These are phyloP conservation scores for Cotesia congregata DNA, from an alignment of 2,888 invertebrate species.

Conservation along the genomic window DNA sequence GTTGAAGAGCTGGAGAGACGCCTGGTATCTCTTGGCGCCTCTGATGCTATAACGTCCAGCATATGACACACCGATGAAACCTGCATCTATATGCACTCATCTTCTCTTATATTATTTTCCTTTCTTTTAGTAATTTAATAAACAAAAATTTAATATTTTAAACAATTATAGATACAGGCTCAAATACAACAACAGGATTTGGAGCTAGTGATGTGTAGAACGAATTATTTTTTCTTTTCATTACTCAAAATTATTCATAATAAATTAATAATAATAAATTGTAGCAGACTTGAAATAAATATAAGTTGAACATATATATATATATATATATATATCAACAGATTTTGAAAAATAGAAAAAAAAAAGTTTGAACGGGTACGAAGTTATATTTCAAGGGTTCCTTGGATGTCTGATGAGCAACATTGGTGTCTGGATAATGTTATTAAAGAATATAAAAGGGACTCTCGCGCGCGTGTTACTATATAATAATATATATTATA, in stretches of 20 bases:
- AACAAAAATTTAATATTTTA: no score
- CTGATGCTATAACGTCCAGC: conserved; percentile 14
- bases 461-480: conserved; percentile 17
- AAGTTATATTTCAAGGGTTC: conserved; percentile 56
- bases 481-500: neutral
- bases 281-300: neutral
- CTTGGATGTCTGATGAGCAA: conserved; percentile 52
- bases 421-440: conserved; percentile 62
- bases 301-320: neutral
- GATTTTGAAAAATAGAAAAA: conserved; percentile 36
- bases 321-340: no score
- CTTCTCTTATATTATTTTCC: neutral
- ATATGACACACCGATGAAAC: neutral
- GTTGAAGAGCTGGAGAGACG: conserved; percentile 60
- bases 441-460: conserved; percentile 43
- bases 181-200: no score
- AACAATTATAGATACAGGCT: no score
- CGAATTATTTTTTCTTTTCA: no score
- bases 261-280: no score
- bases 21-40: conserved; percentile 64
- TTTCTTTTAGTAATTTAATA: neutral
- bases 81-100: conserved; percentile 25
- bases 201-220: no score
- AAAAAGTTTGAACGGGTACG: neutral
- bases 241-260: no score